Evolutionary conservation across 2,888 invertebrate species (phyloP), one percentile per base, ranked within the genome.

Genomic region (Scaptomyza flava): DNA sequence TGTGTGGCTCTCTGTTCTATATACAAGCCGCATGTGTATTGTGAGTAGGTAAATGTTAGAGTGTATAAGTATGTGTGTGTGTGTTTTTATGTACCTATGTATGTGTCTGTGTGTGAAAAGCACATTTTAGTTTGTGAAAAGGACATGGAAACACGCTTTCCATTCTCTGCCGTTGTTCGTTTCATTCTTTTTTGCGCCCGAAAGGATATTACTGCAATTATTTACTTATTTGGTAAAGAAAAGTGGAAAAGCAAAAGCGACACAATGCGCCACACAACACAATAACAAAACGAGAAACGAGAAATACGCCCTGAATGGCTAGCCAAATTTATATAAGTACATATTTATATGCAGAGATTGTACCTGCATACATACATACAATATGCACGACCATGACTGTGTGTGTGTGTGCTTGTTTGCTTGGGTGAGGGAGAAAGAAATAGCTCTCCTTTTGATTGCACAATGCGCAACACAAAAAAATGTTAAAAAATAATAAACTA

Each of bases 161-260:
- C 81, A 83, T 86, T 86, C 86, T 81, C 67, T 71, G 66, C 50
- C 63, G 69, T 82, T 86, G 75, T 81, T 81, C 68, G 72, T 68
- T 85, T 76, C 79, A 70, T 81, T 83, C 86, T 76, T 69, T 79
- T 80, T 82, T 76, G 83, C 83, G 78, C 79, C 64, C 76, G 73
- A 83, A 83, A 86, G 85, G 87, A 86, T 87, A 86, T 86, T 86
- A 87, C 86, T 81, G 86, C 87, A 86, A 86, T 86, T 86, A 86
- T 86, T 76, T 87, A 81, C 81, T 82, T 85, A 79, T 87, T 81
- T 87, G 83, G 81, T 66, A 77, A 80, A 85, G 79, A 85, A 75
- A 81, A 82, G 84, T 70, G 73, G 62, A 77, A 77, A 86, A 77
- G 73, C 70, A 72, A 75, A 66, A 67, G 57, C 75, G 54, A 70